Conservation (phyloP, 2,113 vertebrate species). For the Tychaedon coryphoeus region DNA sequence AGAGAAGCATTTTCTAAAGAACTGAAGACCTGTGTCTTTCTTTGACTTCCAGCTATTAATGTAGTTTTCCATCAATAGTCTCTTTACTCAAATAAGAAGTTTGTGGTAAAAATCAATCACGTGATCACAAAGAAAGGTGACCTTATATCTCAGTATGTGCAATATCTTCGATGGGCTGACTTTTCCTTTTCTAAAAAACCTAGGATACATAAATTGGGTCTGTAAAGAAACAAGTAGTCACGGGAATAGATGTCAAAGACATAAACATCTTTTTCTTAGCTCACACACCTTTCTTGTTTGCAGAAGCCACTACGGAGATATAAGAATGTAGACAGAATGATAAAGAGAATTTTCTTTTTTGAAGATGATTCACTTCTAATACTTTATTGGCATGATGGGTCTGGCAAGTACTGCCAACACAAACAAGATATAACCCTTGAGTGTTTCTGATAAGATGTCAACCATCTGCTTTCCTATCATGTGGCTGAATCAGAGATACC, state of each 20-base stretch:
- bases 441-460: constrained; percentile 52
- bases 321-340: constrained; percentile 32
- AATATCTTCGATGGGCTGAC: not conserved
- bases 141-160: not conserved
- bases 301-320: constrained; percentile 8
- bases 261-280: not conserved
- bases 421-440: constrained; percentile 18
- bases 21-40: not conserved
- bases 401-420: constrained; percentile 7
- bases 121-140: not conserved
- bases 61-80: not conserved
- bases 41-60: not conserved
- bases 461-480: constrained; percentile 26
- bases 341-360: constrained; percentile 25
- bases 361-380: constrained; percentile 42
- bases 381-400: constrained; percentile 8
- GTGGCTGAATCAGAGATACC: constrained; percentile 35
- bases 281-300: constrained; percentile 9
- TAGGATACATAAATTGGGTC: not conserved
- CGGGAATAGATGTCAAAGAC: not conserved
- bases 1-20: not conserved
- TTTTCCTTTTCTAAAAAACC: not conserved
- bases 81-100: not conserved
- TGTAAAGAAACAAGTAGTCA: not conserved
- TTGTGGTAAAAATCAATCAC: not conserved